Evolutionary conservation across 2,888 invertebrate genomes (phyloP).

Genomic region (Xylocampa areola): DNA sequence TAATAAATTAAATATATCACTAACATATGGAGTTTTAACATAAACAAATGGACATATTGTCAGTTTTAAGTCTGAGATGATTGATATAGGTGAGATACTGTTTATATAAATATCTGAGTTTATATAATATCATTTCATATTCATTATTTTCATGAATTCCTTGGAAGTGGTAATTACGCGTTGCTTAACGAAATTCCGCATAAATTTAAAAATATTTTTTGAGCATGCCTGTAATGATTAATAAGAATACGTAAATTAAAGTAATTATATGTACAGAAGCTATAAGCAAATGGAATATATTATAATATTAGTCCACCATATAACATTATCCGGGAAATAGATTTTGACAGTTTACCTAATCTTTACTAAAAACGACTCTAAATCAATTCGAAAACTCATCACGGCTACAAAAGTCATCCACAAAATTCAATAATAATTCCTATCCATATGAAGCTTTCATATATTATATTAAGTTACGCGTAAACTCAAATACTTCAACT

Average conservation of each 20-base stretch:
- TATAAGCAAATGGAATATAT: too few relatives aligned
- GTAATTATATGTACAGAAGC: too few relatives aligned
- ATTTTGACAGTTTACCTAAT: too few relatives aligned
- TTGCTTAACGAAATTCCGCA: not conserved
- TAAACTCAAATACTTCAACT: slow-evolving; percentile 14
- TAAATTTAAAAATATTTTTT: not conserved
- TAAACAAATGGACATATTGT: slow-evolving; percentile 46
- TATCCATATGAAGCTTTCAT: too few relatives aligned
- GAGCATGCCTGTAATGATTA: too few relatives aligned
- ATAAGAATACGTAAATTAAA: too few relatives aligned
- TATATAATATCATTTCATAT: slow-evolving; percentile 12
- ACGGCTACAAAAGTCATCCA: too few relatives aligned
- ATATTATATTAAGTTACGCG: slow-evolving; percentile 2
- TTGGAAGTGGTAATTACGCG: slow-evolving; percentile 5
- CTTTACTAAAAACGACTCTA: too few relatives aligned
- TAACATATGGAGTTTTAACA: slow-evolving; percentile 24
- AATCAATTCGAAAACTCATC: too few relatives aligned
- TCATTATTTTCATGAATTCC: slow-evolving; percentile 23
- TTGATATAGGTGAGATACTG: slow-evolving; percentile 39
- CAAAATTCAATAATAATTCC: too few relatives aligned
- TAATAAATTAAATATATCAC: slow-evolving; percentile 43
- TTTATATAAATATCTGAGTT: slow-evolving; percentile 33
- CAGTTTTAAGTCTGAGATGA: slow-evolving; percentile 54
- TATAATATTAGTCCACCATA: too few relatives aligned
- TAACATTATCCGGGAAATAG: too few relatives aligned